phyloP scores from a whole-genome alignment of 2,888 invertebrate genomes.

The Microctonus brassicae region DNA sequence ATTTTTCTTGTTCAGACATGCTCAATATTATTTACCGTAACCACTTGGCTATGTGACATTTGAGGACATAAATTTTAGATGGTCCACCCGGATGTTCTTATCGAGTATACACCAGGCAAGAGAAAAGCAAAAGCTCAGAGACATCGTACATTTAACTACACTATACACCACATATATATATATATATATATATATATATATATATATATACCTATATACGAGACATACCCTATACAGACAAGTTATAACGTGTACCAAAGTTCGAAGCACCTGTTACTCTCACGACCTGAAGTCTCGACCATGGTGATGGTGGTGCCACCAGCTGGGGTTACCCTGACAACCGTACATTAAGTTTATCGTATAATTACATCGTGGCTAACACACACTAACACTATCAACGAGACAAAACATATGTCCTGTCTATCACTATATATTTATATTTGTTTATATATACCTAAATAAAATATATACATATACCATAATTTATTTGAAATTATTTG shows the following conservation, averaged over 20 bases:
- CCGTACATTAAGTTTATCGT: constrained; percentile 63
- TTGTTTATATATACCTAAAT: too few species aligned
- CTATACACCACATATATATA: not conserved
- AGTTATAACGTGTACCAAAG: constrained; percentile 44
- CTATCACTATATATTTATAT: constrained; percentile 32
- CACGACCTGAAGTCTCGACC: constrained; percentile 44
- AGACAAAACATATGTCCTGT: constrained; percentile 20
- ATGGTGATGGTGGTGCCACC: constrained; percentile 40
- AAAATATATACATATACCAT: constrained; percentile 29
- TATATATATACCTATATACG: not conserved
- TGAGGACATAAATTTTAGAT: constrained; percentile 37
- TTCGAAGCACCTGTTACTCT: constrained; percentile 62
- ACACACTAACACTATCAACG: constrained; percentile 13
- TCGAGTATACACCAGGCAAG: constrained; percentile 24
- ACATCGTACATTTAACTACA: not conserved
- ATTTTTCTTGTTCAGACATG: not conserved
- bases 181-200: not conserved
- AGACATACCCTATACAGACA: too few species aligned
- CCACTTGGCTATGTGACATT: constrained; percentile 16
- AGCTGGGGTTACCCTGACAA: constrained; percentile 55
- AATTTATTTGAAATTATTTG: not conserved
- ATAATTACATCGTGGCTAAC: constrained; percentile 56
- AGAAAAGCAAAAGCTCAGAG: constrained; percentile 33
- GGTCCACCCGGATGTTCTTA: constrained; percentile 36
- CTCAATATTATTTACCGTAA: constrained; percentile 27